phyloP scores from a whole-genome alignment of 2,888 invertebrate species.

The Tetragnatha montana region DNA sequence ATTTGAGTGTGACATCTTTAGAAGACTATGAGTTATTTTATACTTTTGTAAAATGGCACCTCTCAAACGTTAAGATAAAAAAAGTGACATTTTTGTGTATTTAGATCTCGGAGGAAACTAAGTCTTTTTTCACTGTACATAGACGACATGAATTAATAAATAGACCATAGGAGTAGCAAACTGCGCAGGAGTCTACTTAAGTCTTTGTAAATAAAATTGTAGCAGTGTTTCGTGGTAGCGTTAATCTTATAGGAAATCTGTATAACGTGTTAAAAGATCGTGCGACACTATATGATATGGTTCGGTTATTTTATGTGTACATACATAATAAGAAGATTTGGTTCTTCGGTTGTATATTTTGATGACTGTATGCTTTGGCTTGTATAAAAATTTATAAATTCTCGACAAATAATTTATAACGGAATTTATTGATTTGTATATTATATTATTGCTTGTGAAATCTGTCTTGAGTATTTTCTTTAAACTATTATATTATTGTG shows the following conservation, averaged over 20 bases:
- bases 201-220: constrained; percentile 55
- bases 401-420: not conserved
- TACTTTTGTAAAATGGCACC: constrained; percentile 67
- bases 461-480: not conserved
- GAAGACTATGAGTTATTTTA: constrained; percentile 63
- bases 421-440: not conserved
- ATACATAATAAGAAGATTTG: not conserved
- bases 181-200: constrained; percentile 44
- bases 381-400: not conserved
- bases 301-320: not conserved
- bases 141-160: constrained; percentile 65
- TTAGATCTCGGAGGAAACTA: constrained; percentile 34
- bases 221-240: constrained; percentile 65
- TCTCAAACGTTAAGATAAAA: constrained; percentile 30
- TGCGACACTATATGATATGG: constrained; percentile 17
- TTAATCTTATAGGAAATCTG: constrained; percentile 27
- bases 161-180: constrained; percentile 56
- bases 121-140: constrained; percentile 64
- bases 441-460: not conserved
- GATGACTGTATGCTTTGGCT: not conserved
- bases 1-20: constrained; percentile 42
- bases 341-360: not conserved
- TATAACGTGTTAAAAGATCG: constrained; percentile 31
- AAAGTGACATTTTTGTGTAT: constrained; percentile 40
- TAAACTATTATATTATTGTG: not conserved